Evolutionary conservation across 2,888 invertebrate species (phyloP), one percentile per base, ranked within the genome.

Genomic region (Eurois occulta): DNA sequence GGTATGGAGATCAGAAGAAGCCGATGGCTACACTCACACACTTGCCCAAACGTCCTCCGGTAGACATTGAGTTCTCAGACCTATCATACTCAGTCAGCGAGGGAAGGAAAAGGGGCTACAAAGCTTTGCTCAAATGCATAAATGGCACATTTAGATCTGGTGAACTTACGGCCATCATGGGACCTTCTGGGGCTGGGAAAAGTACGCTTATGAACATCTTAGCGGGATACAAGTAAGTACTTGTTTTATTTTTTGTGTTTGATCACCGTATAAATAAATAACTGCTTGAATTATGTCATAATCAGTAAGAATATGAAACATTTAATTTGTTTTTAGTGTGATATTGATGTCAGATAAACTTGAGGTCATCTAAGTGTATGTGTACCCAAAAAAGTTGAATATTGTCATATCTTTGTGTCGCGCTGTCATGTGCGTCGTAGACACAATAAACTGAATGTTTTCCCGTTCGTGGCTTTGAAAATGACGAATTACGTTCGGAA

Each of bases 161-260:
- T n/a, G 98, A 99, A 92, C 97, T 99, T 88, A 99, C 99, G 1
- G 99, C 99, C 48, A 99, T 99, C 80, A 99, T 99, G 99, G 99
- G 99, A 52, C 99, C 99, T 48, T 99, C 99, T 0, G 97, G 97
- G 1, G 97, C 97, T 24, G 97, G 97, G 64, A 98, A 98, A 91
- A 98, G 98, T 91, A 98, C 98, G 0, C 97, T 98, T 21, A 98
- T 98, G 98, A 99, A 99, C 92, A 98, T 98, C 88, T 96, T 99
- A 88, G 98, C 98, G 68, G 98, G 98, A 84, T 98, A 98, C 97
- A 98, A 98, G 98, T 98, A 94, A 97, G 97, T 97, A 67, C 21
- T 64, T 43, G 10, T 43, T 16, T 18, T 28, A 67, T 62, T 13
- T 41, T n/a, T 24, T 16, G 64, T 64, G 5, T 13, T 38, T 2